These are phyloP conservation scores for Petrolisthes manimaculis DNA, from an alignment of 2,888 invertebrate genomes.

Conservation along the genomic window DNA sequence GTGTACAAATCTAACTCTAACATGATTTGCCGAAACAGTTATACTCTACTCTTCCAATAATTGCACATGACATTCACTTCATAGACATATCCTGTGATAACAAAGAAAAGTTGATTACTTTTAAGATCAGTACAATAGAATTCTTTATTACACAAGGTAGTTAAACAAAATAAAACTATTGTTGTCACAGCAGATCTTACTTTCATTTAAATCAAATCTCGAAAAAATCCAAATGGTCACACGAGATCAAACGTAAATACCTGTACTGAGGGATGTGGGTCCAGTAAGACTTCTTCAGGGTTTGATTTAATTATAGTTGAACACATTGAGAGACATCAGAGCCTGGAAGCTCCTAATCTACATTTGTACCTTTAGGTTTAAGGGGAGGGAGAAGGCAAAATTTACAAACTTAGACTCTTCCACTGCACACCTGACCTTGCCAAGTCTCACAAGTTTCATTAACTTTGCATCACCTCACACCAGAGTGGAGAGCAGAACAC, in stretches of 20 bases:
- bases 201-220: background rate
- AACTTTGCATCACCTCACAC: too few species aligned
- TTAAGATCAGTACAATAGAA: background rate
- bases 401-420: background rate
- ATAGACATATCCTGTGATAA: conserved; percentile 18
- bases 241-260: conserved; percentile 13
- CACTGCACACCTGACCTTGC: background rate
- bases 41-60: conserved; percentile 21
- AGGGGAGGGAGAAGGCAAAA: background rate
- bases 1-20: conserved; percentile 47
- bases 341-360: conserved; percentile 26
- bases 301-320: conserved; percentile 11
- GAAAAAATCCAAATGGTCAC: background rate
- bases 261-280: background rate
- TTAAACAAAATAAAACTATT: conserved; percentile 1
- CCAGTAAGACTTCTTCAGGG: conserved; percentile 17
- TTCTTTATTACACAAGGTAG: background rate
- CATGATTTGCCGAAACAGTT: conserved; percentile 30
- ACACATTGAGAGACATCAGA: background rate
- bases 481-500: too few species aligned
- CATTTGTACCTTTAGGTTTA: conserved; percentile 46
- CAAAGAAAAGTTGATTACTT: background rate
- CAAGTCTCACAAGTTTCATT: background rate
- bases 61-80: conserved; percentile 34
- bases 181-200: conserved; percentile 9